Conservation (phyloP, 2,888 invertebrate species). For the Trissoscelio sp. region DNA sequence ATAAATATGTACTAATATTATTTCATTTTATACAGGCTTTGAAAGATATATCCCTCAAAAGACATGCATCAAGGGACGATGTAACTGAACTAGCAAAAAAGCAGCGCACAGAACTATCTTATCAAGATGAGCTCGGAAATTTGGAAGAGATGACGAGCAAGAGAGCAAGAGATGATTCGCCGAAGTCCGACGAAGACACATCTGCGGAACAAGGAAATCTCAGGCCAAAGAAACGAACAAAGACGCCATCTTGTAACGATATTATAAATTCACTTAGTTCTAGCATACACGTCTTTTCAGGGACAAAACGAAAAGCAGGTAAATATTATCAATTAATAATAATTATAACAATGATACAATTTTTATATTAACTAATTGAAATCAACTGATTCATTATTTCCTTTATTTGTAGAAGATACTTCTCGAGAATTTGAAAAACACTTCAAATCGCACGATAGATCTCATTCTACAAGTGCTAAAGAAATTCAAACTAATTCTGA, state of each 20-base stretch:
- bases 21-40: constrained; percentile 68
- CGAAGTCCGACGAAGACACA: constrained; percentile 77
- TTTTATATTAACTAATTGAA: no score
- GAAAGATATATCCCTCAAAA: constrained; percentile 79
- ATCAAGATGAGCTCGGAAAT: constrained; percentile 74
- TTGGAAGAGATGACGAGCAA: constrained; percentile 81
- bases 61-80: constrained; percentile 81
- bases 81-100: constrained; percentile 79
- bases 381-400: no score
- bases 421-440: constrained; percentile 80
- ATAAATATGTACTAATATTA: no score
- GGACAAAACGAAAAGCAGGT: constrained; percentile 81
- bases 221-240: constrained; percentile 79
- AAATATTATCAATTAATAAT: constrained; percentile 38
- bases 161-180: constrained; percentile 79
- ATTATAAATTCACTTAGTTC: constrained; percentile 81
- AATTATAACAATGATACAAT: no score
- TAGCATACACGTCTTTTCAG: constrained; percentile 77
- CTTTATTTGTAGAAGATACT: constrained; percentile 74
- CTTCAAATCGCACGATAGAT: constrained; percentile 76
- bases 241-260: constrained; percentile 81
- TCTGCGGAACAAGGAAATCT: constrained; percentile 74
- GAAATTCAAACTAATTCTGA: constrained; percentile 21
- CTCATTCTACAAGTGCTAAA: constrained; percentile 39
- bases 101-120: constrained; percentile 77